phyloP scores from a whole-genome alignment of 2,113 vertebrate species.

The Epinephelus lanceolatus region DNA sequence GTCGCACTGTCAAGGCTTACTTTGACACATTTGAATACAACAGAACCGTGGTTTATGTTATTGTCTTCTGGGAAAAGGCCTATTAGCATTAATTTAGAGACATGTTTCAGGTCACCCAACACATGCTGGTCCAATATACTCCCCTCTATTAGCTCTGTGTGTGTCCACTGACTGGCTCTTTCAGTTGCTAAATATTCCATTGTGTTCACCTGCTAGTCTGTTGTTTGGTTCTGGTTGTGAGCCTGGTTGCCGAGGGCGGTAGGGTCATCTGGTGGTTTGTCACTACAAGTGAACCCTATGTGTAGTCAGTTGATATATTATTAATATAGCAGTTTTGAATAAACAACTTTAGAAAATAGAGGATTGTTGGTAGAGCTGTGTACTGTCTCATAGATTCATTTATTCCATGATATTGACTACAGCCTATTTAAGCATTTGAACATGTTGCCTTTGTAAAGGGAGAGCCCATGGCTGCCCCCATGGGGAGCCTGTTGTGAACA shows the following conservation, averaged over 20 bases:
- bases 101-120: background rate
- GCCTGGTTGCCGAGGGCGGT: background rate
- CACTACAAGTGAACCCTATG: background rate
- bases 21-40: background rate
- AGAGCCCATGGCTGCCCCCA: conserved; percentile 1
- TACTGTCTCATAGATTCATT: background rate
- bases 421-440: background rate
- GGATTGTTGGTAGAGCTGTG: background rate
- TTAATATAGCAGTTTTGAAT: background rate
- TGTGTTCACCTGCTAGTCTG: background rate
- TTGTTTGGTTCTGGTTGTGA: background rate
- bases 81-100: background rate
- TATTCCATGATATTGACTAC: background rate
- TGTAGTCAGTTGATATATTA: background rate
- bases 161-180: background rate
- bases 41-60: background rate
- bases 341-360: background rate
- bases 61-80: background rate
- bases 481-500: conserved; percentile 53
- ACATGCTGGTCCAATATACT: background rate
- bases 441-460: conserved; percentile 8
- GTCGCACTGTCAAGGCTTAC: no score
- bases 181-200: background rate
- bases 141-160: background rate
- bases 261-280: background rate